These are phyloP conservation scores for Trochalopteron elliotii DNA, from an alignment of 2,113 vertebrate species.

Conservation along the genomic window DNA sequence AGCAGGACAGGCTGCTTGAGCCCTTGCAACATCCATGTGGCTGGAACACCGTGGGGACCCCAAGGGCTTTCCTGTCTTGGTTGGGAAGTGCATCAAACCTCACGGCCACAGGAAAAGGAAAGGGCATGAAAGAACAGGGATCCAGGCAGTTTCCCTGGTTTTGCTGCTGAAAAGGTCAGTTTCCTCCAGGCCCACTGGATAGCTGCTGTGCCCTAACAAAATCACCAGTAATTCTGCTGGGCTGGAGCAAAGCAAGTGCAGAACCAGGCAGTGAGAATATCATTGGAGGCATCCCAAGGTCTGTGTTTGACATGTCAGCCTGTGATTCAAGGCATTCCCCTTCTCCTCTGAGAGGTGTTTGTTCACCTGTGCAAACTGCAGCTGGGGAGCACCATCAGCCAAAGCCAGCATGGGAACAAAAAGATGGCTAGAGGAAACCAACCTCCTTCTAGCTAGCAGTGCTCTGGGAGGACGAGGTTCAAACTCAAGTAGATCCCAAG, in stretches of 20 bases:
- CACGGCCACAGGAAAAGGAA: neutral
- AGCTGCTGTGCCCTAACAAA: neutral
- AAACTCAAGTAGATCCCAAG: neutral
- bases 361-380: neutral
- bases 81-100: neutral
- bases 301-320: neutral
- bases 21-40: neutral
- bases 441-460: neutral
- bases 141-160: neutral
- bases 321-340: neutral
- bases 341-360: neutral
- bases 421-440: neutral
- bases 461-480: neutral
- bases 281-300: neutral
- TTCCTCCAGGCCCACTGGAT: accelerated
- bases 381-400: neutral
- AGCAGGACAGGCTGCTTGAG: neutral
- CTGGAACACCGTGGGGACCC: neutral
- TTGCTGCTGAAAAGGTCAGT: neutral
- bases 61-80: neutral
- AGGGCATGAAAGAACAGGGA: neutral
- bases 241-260: neutral
- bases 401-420: neutral
- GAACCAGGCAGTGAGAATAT: neutral
- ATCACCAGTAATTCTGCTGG: neutral